Evolutionary conservation across 2,113 vertebrate species (phyloP), one percentile per base, ranked within the genome.

Genomic region (Sterna hirundo): DNA sequence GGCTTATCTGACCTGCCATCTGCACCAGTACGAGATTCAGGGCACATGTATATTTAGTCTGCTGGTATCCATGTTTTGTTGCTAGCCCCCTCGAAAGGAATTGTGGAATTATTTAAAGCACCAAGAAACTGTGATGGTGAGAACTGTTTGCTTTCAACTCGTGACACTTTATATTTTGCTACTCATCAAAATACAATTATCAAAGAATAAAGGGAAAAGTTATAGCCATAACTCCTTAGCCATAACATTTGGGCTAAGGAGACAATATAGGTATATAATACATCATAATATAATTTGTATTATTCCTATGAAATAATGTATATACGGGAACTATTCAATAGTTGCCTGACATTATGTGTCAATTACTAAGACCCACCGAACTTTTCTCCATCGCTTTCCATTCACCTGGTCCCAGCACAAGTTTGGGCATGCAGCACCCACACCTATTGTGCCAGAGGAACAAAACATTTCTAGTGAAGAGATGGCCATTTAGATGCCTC

Each of bases 401-500:
- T 38, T 34, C 32, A 60, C 32, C 27, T 2, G 2, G 17, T 40
- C 11, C 47, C 49, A 68, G 23, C 38, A 81, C 14, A 4, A 68
- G 38, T 34, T 66, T 46, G 23, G 46, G 17, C 62, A 76, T 16
- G n/a, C 17, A 58, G 20, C 15, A 38, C 21, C 30, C 21, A 42
- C 32, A 13, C 18, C 27, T 44, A 8, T 7, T 42, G 22, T 42
- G 55, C 12, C 15, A 10, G 46, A 66, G 20, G 15, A 91, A 30
- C 10, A 74, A 69, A 55, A 21, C 26, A 21, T 58, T 54, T 68
- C 69, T 46, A 68, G 68, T 1, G 9, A 72, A 68, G 38, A 27
- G 8, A 19, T 0, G 0, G 11, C 11, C 4, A 3, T 38, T 66
- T 22, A n/a, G 40, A 87, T 18, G 30, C 14, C n/a, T 51, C 29